Base-by-base conservation (phyloP, 1,140 invertebrate species). In the Teleogryllus occipitalis region DNA sequence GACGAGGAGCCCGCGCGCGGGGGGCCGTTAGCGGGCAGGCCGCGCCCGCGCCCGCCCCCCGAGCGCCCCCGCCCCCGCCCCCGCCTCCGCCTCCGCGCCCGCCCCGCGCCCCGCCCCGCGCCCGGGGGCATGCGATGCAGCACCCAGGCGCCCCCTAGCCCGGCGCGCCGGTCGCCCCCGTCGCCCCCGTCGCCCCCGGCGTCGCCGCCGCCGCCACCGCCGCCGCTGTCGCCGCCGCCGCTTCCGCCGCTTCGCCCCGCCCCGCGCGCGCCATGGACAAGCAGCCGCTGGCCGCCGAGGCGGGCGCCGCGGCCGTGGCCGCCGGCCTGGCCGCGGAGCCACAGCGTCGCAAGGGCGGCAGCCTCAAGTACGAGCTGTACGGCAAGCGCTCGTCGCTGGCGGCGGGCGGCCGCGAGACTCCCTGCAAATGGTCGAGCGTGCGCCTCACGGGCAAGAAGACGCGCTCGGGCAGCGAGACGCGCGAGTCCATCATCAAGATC, bases 331-430 rank as follows among this genome's bases (percentile, higher is more conserved):
- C 46, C 76, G 48, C 8, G 10, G 78, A n/a, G 21, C 47, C 12
- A 12, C 46, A 3, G 0, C 15, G 78, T 10, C 21, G 47, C 10
- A 79, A 79, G 49, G 78, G 78, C 72, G 78, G 78, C 22, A 79
- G 78, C n/a, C 78, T 79, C 47, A 79, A 79, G 49, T 74, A 75
- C 49, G 78, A 79, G 1, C 47, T 79, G n/a, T 75, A 75, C 73
- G 27, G 78, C 73, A 79, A 75, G 78, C 47, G 78, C 15, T 47
- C 78, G 21, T 79, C 78, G 0, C 27, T 74, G 21, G 78, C 54
- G 54, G 72, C 15, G 46, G 46, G 72, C 72, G 77, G 27, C 4
- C 77, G 72, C 72, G 77, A 78, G 22, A 8, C 39, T 10, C 22
- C 54, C 14, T 74, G 21, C 78, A 79, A 75, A 47, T 79, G 78